Evolutionary conservation across 2,113 vertebrate species (phyloP).

Genomic region (Myrmecophaga tridactyla): DNA sequence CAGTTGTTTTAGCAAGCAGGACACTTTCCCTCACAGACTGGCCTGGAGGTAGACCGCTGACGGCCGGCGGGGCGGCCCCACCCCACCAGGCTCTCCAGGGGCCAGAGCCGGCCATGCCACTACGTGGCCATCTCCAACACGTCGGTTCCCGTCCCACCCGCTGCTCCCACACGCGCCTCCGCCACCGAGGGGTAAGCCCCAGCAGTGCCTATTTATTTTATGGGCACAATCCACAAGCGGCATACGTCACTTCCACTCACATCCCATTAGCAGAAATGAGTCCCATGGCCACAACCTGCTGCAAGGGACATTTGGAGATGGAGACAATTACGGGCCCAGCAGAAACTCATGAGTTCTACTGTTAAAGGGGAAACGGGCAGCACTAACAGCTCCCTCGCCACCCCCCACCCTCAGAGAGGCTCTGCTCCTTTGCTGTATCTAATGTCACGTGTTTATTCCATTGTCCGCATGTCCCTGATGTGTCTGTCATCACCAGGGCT

Average conservation of each 20-base stretch:
- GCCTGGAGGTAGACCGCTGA: not conserved
- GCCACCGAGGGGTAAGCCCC: no score
- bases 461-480: not conserved
- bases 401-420: not conserved
- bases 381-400: not conserved
- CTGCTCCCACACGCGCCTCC: no score
- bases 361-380: not conserved
- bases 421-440: not conserved
- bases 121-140: no score
- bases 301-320: not conserved
- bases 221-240: not conserved
- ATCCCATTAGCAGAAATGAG: not conserved
- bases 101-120: not conserved
- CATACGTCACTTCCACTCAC: not conserved
- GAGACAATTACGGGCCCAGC: not conserved
- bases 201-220: not conserved
- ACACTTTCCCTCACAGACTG: not conserved
- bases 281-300: not conserved
- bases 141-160: no score
- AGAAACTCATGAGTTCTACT: not conserved
- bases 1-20: not conserved
- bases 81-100: not conserved
- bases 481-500: not conserved
- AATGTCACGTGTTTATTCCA: not conserved
- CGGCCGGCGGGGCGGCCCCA: not conserved